These are phyloP conservation scores for Lasioglossum albipes DNA, from an alignment of 1,140 invertebrate species.

Conservation along the genomic window DNA sequence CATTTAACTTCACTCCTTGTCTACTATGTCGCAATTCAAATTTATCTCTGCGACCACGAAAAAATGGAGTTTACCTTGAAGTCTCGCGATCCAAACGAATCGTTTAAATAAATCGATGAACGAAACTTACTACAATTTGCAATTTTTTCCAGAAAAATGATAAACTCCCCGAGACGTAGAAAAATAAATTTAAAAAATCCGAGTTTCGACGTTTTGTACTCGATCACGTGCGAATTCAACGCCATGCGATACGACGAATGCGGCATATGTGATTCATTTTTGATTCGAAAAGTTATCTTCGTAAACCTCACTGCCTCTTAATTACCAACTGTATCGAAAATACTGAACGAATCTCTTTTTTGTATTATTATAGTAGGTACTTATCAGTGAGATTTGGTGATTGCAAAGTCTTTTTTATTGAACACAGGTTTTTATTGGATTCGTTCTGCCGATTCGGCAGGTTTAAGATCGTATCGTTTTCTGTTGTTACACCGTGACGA, in stretches of 20 bases:
- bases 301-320: background rate
- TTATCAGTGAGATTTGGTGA: conserved; percentile 28
- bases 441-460: background rate
- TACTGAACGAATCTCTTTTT: background rate
- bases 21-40: background rate
- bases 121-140: no score
- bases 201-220: background rate
- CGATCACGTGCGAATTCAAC: background rate
- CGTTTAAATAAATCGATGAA: no score
- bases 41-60: background rate
- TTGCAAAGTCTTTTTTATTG: background rate
- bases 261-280: background rate
- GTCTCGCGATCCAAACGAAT: background rate
- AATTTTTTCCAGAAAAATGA: no score
- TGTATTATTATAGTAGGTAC: background rate
- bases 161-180: no score
- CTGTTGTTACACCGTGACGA: background rate
- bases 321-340: conserved; percentile 6
- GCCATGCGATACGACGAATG: background rate
- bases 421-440: background rate
- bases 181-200: no score
- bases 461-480: background rate
- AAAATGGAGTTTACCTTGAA: background rate
- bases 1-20: no score
- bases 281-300: conserved; percentile 42